A percentile compares a stretch with the other conserved stretches of the same genome.
Conservation (phyloP, 2,797 vertebrate genomes). For the Halcyon smyrnensis region DNA sequence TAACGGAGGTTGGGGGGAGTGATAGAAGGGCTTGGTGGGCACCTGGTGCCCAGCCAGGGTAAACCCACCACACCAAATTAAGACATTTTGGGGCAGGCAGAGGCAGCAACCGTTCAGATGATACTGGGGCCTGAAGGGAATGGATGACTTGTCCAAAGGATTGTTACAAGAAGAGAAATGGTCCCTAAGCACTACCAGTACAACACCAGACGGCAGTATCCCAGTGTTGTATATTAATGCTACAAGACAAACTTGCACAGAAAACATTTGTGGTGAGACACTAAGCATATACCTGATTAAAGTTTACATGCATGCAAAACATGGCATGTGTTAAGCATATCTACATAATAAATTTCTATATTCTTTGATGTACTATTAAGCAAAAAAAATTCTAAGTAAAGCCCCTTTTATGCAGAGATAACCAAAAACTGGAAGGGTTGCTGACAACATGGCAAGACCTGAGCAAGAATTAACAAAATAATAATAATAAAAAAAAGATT, state of each 20-base stretch:
- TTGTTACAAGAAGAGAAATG: background rate
- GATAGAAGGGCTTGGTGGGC: no score
- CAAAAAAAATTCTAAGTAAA: background rate
- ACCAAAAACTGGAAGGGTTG: background rate
- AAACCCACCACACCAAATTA: no score
- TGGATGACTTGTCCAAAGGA: background rate
- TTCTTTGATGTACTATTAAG: no score
- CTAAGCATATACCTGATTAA: background rate
- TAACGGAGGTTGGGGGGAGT: no score
- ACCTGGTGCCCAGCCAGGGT: no score
- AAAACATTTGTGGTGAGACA: background rate
- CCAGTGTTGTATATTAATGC: background rate
- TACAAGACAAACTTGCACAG: background rate
- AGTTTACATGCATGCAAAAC: background rate
- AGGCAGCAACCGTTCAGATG: background rate
- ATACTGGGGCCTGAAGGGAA: background rate
- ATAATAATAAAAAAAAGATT: background rate
- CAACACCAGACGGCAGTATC: background rate
- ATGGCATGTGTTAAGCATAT: background rate
- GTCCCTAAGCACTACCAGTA: background rate
- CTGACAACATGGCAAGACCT: background rate
- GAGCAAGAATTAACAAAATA: background rate
- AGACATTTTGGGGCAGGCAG: background rate
- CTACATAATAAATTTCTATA: background rate
- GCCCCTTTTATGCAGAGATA: background rate